Conservation (phyloP, 2,113 vertebrate species). For the Menura novaehollandiae region DNA sequence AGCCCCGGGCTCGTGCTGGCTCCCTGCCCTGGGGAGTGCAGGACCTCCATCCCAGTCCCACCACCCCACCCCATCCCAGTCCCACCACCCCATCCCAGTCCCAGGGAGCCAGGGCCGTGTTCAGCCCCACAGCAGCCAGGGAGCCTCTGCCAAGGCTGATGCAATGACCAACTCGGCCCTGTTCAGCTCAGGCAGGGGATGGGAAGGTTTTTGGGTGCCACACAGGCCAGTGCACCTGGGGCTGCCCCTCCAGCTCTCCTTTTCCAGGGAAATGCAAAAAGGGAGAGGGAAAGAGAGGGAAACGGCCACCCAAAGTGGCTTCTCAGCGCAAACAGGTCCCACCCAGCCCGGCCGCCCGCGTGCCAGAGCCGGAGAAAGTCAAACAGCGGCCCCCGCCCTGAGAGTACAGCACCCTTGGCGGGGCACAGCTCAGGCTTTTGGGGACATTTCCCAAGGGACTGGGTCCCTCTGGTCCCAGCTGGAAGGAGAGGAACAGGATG, state of each 20-base stretch:
- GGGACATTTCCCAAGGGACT: neutral
- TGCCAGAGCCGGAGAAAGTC: constrained; percentile 34
- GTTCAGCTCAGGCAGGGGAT: accelerated
- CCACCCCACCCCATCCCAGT: neutral
- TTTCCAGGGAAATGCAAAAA: neutral
- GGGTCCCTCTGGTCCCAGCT: neutral
- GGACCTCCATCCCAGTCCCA: neutral
- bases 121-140: neutral
- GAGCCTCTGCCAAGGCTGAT: neutral
- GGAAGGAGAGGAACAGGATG: neutral
- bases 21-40: accelerated
- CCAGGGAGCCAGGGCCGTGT: neutral
- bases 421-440: neutral
- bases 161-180: neutral
- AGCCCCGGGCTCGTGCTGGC: accelerated
- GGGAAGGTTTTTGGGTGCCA: neutral
- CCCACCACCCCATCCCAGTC: neutral
- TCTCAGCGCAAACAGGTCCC: constrained; percentile 52
- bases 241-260: neutral
- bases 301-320: neutral
- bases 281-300: neutral
- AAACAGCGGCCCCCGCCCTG: constrained; percentile 66
- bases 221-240: accelerated
- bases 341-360: constrained; percentile 16
- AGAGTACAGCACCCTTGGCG: neutral